These are phyloP conservation scores for Eubasilissa regina DNA, from an alignment of 1,140 invertebrate genomes.

Conservation along the genomic window DNA sequence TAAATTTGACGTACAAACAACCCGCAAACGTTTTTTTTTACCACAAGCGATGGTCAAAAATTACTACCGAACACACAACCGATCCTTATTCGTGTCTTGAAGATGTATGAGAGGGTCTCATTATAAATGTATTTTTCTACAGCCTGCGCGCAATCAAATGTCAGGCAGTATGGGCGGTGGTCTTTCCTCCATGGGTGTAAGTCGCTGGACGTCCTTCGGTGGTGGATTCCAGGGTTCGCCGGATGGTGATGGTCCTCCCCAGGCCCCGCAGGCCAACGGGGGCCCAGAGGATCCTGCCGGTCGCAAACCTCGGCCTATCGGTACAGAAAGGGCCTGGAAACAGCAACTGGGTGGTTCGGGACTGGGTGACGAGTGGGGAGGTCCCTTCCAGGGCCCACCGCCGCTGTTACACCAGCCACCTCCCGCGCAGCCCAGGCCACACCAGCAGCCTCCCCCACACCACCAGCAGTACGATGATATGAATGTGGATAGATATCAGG, in stretches of 20 bases:
- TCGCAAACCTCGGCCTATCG: conserved; percentile 57
- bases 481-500: conserved; percentile 55
- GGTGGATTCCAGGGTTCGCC: conserved; percentile 47
- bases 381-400: neutral
- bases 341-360: conserved; percentile 31
- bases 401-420: conserved; percentile 44
- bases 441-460: conserved; percentile 51
- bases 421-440: conserved; percentile 15
- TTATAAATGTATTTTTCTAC: neutral
- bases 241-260: neutral
- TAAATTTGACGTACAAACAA: too few relatives aligned
- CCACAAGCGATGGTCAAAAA: too few relatives aligned
- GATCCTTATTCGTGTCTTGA: too few relatives aligned
- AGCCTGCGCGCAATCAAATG: conserved; percentile 53
- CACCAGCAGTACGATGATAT: conserved; percentile 54
- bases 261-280: conserved; percentile 29
- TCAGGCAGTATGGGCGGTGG: conserved; percentile 49
- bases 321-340: conserved; percentile 52
- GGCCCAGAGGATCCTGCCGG: conserved; percentile 37
- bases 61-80: too few relatives aligned
- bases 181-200: conserved; percentile 45
- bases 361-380: conserved; percentile 10
- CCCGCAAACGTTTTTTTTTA: too few relatives aligned
- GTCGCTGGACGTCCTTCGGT: conserved; percentile 55
- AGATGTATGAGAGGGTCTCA: too few relatives aligned